phyloP scores from a whole-genome alignment of 2,888 invertebrate genomes.

The Laothoe populi region DNA sequence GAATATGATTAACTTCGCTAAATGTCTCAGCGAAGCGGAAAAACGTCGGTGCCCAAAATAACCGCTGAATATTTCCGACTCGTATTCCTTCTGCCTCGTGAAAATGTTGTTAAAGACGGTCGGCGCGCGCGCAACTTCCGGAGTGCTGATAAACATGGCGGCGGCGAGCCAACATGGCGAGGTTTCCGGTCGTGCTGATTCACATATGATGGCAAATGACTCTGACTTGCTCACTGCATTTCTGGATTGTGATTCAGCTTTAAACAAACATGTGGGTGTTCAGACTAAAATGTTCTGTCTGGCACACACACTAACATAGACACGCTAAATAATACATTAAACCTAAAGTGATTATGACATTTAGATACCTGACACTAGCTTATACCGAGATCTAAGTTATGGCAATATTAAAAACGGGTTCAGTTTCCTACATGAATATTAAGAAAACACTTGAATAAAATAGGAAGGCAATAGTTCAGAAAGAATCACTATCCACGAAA shows the following conservation, averaged over 20 bases:
- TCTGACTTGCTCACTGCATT: constrained; percentile 80
- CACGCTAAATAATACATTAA: no score
- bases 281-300: constrained; percentile 46
- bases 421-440: no score
- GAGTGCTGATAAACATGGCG: constrained; percentile 80
- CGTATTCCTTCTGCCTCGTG: constrained; percentile 69
- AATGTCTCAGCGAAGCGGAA: constrained; percentile 79
- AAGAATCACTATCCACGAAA: no score
- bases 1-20: constrained; percentile 75
- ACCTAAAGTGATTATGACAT: no score
- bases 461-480: no score
- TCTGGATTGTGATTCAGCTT: constrained; percentile 79
- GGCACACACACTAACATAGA: not conserved
- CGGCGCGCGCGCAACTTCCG: constrained; percentile 84
- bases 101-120: constrained; percentile 78
- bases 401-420: no score
- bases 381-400: no score
- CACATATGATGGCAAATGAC: constrained; percentile 72
- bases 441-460: no score
- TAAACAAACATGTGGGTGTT: constrained; percentile 72
- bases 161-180: constrained; percentile 81
- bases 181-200: constrained; percentile 82
- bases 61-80: constrained; percentile 79
- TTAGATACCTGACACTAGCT: no score
- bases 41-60: constrained; percentile 79